Evolutionary conservation across 92 coral and sea anemone species (phyloP).

Genomic region (Actinernus sp.): DNA sequence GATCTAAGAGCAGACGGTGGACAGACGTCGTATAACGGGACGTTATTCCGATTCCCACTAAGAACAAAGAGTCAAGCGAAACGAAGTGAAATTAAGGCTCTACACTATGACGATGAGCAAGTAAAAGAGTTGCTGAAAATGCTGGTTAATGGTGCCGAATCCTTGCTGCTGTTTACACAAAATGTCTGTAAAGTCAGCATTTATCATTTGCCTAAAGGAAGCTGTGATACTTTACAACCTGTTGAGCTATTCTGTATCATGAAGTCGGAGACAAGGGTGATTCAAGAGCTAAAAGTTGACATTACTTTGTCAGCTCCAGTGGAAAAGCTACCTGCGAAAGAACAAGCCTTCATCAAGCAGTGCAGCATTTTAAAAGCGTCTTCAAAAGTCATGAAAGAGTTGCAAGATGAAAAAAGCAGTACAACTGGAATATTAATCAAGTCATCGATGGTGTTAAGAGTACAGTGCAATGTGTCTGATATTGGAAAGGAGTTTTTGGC

Average conservation of each 20-base stretch:
- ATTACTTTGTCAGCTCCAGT: conserved; percentile 48
- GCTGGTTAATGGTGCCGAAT: conserved; percentile 64
- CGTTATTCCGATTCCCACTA: conserved; percentile 89
- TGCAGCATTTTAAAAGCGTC: conserved; percentile 68
- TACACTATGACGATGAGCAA: conserved; percentile 58
- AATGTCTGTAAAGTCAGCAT: conserved; percentile 70
- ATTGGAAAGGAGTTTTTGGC: conserved; percentile 26
- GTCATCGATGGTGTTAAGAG: conserved; percentile 44
- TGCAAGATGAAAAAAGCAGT: not conserved
- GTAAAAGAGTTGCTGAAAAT: conserved; percentile 59
- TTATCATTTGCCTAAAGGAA: conserved; percentile 40
- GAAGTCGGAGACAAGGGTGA: conserved; percentile 36
- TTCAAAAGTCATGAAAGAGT: conserved; percentile 13
- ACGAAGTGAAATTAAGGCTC: conserved; percentile 72
- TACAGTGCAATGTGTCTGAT: conserved; percentile 16
- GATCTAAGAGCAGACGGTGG: conserved; percentile 52
- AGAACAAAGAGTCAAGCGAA: conserved; percentile 74
- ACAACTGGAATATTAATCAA: not conserved
- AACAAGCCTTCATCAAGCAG: conserved; percentile 56
- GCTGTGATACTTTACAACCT: conserved; percentile 32
- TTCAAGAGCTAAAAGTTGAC: conserved; percentile 25
- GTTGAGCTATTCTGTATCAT: conserved; percentile 53
- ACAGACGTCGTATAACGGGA: conserved; percentile 68
- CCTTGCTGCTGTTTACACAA: conserved; percentile 85
- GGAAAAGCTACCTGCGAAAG: conserved; percentile 17